Evolutionary conservation across 2,888 invertebrate genomes (phyloP), one percentile per base, ranked within the genome.

Genomic region (Ellobium chinense): DNA sequence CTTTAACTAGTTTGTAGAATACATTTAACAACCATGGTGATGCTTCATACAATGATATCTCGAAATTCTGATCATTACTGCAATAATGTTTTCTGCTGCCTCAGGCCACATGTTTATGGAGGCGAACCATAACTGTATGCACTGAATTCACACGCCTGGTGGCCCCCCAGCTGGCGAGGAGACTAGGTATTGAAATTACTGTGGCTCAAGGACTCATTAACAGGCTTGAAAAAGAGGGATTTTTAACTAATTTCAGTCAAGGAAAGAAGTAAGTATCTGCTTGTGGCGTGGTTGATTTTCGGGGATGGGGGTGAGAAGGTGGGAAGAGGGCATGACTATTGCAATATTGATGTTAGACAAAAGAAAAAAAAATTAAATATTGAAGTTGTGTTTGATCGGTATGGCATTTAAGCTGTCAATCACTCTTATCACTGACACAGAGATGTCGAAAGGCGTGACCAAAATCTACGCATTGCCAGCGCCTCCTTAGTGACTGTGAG

Each of bases 91-190:
- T n/a, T n/a, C n/a, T n/a, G n/a, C n/a, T n/a, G 18, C 83, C 85
- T 34, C 69, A 92, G 92, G 91, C 89, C 21, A 90, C 89, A 21
- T 92, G 91, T 83, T 82, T 91, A 62, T 92, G 91, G 91, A 86
- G 92, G 77, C 84, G 91, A 66, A 85, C 91, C 24, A 83, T 92
- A 70, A 36, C 86, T 39, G 89, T 89, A 4, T 89, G 90, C 80
- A 78, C 87, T 12, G 91, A 91, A 66, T 83, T 87, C 70, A 88
- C 80, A 74, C 84, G 88, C 39, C 78, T 91, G 3, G 69, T 89
- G 27, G 88, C 89, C 36, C 88, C 87, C 39, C 86, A 86, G n/a
- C 80, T 91, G 60, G 87, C 90, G n/a, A 85, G 86, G 39, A 81
- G 90, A 37, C 87, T 91, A n/a, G 90, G 91, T 39, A 86, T 90